Base-by-base conservation (phyloP, 1,140 invertebrate species). In the Drosophila persimilis region DNA sequence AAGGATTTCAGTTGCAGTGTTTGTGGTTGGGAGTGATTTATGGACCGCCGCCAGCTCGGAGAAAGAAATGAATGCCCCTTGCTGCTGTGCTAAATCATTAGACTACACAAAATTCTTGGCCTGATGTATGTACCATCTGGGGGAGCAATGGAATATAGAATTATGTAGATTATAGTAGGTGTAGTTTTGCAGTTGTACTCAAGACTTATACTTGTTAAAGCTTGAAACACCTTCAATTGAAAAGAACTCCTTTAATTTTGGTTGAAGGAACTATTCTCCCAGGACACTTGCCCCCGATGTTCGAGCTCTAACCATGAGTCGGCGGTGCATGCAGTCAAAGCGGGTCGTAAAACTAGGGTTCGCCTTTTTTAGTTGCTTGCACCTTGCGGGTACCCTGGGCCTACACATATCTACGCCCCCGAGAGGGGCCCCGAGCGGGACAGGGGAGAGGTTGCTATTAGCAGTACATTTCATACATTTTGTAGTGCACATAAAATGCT, bases 391-490 rank as follows among this genome's bases (percentile, higher is more conserved):
- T 4, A 29, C 9, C 20, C n/a, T 51, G 67, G 59, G 77, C 62
- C 77, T 73, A 39, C 11, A 84, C 75, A 60, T 56, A 66, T 67
- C 61, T 70, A 64, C 44, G 63, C 75, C 58, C 73, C 20, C 24
- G 73, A 59, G 66, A 64, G 50, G 15, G 11, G 11, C 31, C 31
- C 9, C 1, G 31, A 4, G 31, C 31, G 24, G 31, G 3, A 9
- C 31, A 35, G 17, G 60, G 58, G 50, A 44, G 46, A 64, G 77
- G 35, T 84, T 86, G 80, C 81, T 86, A 85, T 85, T 85, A 85
- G 80, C 80, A 85, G 81, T 77, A 85, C 80, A 86, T 85, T 85
- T 80, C 80, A 85, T 80, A 85, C 80, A 85, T 85, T 85, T 85
- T 85, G 80, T 85, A 85, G 80, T 85, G 80, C 70, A 85, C 80